Evolutionary conservation across 2,113 vertebrate genomes (phyloP), one percentile per base, ranked within the genome.

Genomic region (Alces alces): DNA sequence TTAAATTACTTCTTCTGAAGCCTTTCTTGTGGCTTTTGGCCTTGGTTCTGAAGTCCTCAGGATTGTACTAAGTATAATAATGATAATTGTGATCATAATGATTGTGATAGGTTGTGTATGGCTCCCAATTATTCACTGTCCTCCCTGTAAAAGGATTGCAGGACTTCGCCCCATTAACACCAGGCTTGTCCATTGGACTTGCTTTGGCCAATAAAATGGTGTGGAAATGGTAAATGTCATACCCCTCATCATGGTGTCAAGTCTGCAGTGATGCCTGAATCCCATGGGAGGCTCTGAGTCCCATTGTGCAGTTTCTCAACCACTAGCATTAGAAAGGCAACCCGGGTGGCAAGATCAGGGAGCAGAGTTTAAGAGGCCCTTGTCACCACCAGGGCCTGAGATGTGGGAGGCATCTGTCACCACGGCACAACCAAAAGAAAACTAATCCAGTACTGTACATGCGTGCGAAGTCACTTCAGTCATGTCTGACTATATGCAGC

Each of bases 191-290:
- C 33, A 1, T 19, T 3, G 36, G 25, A 28, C 39, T 39, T 30
- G 33, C 14, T 50, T 33, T 76, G 30, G 5, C n/a, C 58, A 17
- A 17, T 28, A 10, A 27, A 39, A 36, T 5, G 0, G 36, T 13
- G 17, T 16, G 9, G 7, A 14, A 17, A 10, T 0, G 0, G 50
- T 15, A 36, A 14, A 8, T 0, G 1, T 28, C 21, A 7, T 25
- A 30, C 39, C 12, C 10, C 21, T 52, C 13, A 30, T 3, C 12
- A 1, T 0, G 15, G 54, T 0, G 1, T 14, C 3, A 27, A 76
- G 43, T 15, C 90, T 36, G 30, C 4, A 7, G 7, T 0, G 19
- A 58, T 25, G 33, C 19, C 36, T n/a, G 16, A 50, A 17, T 43
- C 58, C 90, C 25, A 12, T 4, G 4, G 19, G 1, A 33, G 84